Evolutionary conservation across 92 coral and sea anemone genomes (phyloP), one percentile per base, ranked within the genome.

Genomic region (Ricordea florida): DNA sequence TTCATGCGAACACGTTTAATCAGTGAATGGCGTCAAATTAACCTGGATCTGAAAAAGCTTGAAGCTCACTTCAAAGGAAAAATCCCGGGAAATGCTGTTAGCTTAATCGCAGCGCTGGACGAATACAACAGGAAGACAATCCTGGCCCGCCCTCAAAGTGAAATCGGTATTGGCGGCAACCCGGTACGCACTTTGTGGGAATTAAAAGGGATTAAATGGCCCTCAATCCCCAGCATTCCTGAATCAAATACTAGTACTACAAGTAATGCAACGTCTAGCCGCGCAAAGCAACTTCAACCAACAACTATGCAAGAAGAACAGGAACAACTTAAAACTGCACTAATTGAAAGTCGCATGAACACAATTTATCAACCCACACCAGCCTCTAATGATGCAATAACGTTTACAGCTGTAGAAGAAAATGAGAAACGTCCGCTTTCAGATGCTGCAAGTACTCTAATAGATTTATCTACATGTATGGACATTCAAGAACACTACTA

Each of bases 121-220:
- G 46, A 58, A 18, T 58, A 58, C 66, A 58, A 57, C 25, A 57
- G 23, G 42, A 57, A 28, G 41, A 15, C 43, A 57, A 17, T 16
- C 42, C 64, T 13, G 64, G 64, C 42, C 32, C 1, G n/a, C n/a
- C n/a, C n/a, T n/a, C n/a, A 32, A 57, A 29, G 42, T 57, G 44
- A 57, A 57, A 27, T 57, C 20, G 48, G 76, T 33, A 45, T 53
- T 48, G 43, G 59, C 28, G 76, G 76, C 51, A 68, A 68, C 22
- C 75, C 75, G 18, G 59, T 49, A 48, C 62, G 75, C 75, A 32
- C 75, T 17, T 42, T 68, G 60, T 68, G 76, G 76, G 76, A 68
- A 49, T 47, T 68, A 38, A 68, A 68, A 33, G 62, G 76, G 13
- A 50, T 68, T n/a, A 57, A 50, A 33, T 69, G 76, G 76, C 65